Conservation (phyloP, 2,113 vertebrate genomes). For the Albula goreensis region DNA sequence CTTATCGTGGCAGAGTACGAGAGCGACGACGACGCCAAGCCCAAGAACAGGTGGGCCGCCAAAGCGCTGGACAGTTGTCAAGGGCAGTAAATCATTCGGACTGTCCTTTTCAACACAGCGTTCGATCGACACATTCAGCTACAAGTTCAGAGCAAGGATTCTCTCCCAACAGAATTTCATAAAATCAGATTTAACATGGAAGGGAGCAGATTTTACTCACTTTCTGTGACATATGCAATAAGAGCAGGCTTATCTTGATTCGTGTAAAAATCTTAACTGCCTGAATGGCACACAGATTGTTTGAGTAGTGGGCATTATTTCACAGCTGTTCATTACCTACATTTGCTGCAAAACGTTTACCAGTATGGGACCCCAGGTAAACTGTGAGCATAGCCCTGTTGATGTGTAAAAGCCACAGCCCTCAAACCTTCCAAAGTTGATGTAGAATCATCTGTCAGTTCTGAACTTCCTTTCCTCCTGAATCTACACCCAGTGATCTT, state of each 20-base stretch:
- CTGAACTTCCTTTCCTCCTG: not conserved
- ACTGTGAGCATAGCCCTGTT: not conserved
- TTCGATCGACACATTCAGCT: not conserved
- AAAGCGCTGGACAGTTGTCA: fast-evolving
- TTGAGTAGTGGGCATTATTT: not conserved
- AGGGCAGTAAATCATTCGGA: no score
- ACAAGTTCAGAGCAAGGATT: not conserved
- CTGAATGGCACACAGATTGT: not conserved
- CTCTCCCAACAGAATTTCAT: not conserved
- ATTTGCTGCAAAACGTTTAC: not conserved
- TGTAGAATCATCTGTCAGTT: not conserved
- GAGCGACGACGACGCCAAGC: slow-evolving; percentile 85
- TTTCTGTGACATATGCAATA: no score
- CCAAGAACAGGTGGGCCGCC: slow-evolving; percentile 53
- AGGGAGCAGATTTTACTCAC: not conserved
- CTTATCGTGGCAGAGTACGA: slow-evolving; percentile 88
- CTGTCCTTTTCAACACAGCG: not conserved
- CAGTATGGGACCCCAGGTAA: no score
- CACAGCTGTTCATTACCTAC: no score
- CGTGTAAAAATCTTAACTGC: no score
- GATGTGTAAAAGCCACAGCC: not conserved
- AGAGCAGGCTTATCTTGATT: no score
- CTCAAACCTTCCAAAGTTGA: no score
- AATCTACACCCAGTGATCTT: not conserved
- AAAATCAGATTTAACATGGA: not conserved